These are phyloP conservation scores for Threskiornis aethiopicus DNA, from an alignment of 2,797 vertebrate genomes.

Conservation along the genomic window DNA sequence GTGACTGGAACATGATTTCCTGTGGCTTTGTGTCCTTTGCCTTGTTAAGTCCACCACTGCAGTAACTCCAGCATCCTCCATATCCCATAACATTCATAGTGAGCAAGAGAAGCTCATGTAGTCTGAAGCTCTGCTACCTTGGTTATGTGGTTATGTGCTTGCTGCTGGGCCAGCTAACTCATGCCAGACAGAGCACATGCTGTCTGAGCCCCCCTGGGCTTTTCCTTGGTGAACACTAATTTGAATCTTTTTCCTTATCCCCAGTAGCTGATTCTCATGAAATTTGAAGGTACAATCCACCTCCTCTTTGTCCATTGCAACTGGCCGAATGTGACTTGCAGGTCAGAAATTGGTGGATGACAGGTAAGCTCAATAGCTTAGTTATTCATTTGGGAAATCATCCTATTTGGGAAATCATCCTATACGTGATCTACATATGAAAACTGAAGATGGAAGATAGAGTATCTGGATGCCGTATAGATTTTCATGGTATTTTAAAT, in stretches of 20 bases:
- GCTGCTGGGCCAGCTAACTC: background rate
- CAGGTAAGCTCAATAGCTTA: background rate
- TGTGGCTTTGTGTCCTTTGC: background rate
- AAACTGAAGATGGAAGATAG: background rate
- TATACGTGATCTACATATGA: background rate
- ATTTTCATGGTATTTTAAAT: background rate
- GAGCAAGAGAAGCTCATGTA: background rate
- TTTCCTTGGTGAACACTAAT: background rate
- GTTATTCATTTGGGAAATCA: background rate
- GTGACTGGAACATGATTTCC: background rate
- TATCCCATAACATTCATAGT: background rate
- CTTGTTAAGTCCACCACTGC: fast-evolving
- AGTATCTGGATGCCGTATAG: background rate
- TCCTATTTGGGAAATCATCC: background rate
- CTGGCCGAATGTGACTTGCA: background rate
- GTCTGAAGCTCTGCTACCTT: background rate
- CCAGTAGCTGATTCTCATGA: background rate
- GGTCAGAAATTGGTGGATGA: background rate
- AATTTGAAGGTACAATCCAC: background rate
- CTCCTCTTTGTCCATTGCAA: background rate
- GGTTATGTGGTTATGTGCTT: background rate
- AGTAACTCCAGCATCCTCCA: background rate
- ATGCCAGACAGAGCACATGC: background rate
- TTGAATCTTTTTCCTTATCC: background rate
- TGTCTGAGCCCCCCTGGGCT: background rate